These are phyloP conservation scores for Acrossocheilus wenchowensis DNA, from an alignment of 2,797 vertebrate species.

Conservation along the genomic window DNA sequence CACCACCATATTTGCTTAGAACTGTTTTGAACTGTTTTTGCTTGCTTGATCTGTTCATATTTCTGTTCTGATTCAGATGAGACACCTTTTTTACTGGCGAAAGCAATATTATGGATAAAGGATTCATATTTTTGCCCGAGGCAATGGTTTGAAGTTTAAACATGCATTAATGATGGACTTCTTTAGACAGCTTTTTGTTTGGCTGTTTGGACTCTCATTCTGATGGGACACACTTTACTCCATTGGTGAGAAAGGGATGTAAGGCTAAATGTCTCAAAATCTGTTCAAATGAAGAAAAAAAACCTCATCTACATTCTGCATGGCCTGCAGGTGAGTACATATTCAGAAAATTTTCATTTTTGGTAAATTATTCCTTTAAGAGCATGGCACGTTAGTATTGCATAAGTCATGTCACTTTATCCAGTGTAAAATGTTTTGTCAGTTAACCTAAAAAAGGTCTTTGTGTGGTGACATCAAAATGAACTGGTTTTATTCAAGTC, in stretches of 20 bases:
- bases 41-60: not conserved
- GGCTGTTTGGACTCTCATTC: not conserved
- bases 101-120: not conserved
- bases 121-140: not conserved
- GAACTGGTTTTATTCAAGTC: not conserved
- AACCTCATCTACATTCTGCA: not conserved
- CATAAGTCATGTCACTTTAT: slow-evolving; percentile 19
- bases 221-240: not conserved
- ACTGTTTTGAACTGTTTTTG: not conserved
- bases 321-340: not conserved
- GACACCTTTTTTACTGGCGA: not conserved
- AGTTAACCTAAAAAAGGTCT: not conserved
- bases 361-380: not conserved
- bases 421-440: not conserved
- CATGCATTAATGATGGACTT: not conserved
- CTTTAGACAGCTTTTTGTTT: not conserved
- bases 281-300: not conserved
- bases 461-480: not conserved
- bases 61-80: not conserved
- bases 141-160: not conserved
- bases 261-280: not conserved
- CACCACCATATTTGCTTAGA: not conserved
- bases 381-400: not conserved
- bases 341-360: not conserved
- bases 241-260: not conserved